Evolutionary conservation across 2,113 vertebrate species (phyloP).

Genomic region (Callospermophilus lateralis): DNA sequence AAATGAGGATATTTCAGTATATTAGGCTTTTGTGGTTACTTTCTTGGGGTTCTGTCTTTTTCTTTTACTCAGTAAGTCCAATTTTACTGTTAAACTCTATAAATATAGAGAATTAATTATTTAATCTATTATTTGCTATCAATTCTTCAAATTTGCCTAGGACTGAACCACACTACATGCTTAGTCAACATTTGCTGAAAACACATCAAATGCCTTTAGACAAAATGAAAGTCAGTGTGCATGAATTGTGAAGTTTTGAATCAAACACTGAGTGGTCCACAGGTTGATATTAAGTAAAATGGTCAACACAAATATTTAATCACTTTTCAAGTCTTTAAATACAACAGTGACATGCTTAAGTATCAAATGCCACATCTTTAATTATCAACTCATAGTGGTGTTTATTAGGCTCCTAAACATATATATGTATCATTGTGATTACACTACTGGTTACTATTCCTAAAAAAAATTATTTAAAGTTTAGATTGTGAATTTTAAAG

Average conservation of each 20-base stretch:
- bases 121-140: not conserved
- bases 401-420: not conserved
- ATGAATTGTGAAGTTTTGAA: not conserved
- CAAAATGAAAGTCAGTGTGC: not conserved
- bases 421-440: not conserved
- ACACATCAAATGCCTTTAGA: not conserved
- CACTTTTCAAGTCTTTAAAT: not conserved
- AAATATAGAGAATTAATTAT: not conserved
- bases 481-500: slow-evolving; percentile 24
- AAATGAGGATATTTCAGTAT: not conserved
- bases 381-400: not conserved
- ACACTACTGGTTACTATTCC: not conserved
- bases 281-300: not conserved
- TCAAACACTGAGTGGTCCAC: not conserved
- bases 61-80: not conserved
- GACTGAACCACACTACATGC: not conserved
- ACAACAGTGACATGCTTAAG: not conserved
- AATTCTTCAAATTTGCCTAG: not conserved
- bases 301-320: not conserved
- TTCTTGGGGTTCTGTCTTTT: not conserved
- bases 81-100: not conserved
- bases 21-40: not conserved
- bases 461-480: slow-evolving; percentile 29
- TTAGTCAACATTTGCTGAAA: slow-evolving; percentile 6
- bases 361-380: not conserved